Evolutionary conservation across 2,113 vertebrate species (phyloP).

Genomic region (Brevimyrus niger): DNA sequence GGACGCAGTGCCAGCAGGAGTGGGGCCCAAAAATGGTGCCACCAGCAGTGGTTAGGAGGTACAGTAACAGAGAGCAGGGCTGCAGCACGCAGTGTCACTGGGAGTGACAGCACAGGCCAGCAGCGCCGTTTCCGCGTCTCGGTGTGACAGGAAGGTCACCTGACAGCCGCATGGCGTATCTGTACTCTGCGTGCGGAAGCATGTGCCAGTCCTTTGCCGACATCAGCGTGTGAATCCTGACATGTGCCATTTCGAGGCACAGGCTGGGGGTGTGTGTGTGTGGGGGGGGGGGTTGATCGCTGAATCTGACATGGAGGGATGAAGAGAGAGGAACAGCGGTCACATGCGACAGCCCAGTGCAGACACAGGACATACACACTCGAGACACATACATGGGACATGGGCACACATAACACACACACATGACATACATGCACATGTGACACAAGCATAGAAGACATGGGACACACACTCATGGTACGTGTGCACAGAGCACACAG

Average conservation of each 20-base stretch:
- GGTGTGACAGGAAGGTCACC: neutral
- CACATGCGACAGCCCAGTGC: neutral
- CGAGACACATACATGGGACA: neutral
- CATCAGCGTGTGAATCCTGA: neutral
- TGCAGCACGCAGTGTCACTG: neutral
- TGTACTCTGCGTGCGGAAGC: neutral
- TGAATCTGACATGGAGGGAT: neutral
- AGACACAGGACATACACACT: neutral
- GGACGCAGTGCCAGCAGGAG: neutral
- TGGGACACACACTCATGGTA: no score
- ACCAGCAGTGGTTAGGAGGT: neutral
- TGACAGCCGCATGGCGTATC: neutral
- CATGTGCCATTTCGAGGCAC: neutral
- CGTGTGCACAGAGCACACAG: no score
- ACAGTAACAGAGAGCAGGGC: neutral
- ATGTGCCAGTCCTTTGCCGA: neutral
- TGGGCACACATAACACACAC: no score
- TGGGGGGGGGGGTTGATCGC: neutral
- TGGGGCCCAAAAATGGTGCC: neutral
- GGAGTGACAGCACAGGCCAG: neutral
- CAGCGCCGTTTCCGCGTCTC: neutral
- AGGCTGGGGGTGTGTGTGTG: neutral
- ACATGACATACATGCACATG: no score
- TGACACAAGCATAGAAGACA: no score
- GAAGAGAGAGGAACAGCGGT: neutral